phyloP scores from a whole-genome alignment of 2,888 invertebrate genomes.

The Elaeidobius kamerunicus region DNA sequence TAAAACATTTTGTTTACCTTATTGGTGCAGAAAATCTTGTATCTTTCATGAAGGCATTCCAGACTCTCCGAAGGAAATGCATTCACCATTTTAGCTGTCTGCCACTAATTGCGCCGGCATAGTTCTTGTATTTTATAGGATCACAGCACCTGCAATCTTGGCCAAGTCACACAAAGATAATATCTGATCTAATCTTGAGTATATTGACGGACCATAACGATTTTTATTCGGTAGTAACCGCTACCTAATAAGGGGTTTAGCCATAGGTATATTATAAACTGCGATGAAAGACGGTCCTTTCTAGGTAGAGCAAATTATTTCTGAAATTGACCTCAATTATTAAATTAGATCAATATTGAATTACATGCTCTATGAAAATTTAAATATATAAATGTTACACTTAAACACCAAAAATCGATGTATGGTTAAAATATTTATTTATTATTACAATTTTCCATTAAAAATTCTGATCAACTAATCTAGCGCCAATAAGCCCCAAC shows the following conservation, averaged over 20 bases:
- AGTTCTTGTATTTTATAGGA: conserved; percentile 18
- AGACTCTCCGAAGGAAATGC: conserved; percentile 8
- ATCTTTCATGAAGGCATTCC: conserved; percentile 1
- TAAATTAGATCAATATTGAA: too few species aligned
- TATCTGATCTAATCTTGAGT: conserved; percentile 7
- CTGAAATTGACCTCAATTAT: too few species aligned
- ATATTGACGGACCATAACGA: conserved; percentile 13
- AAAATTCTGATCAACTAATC: too few species aligned
- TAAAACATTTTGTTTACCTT: neutral
- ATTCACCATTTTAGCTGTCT: conserved; percentile 21
- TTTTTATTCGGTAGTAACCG: conserved; percentile 11
- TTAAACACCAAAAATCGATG: too few species aligned
- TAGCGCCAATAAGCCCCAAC: too few species aligned
- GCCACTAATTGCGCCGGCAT: conserved; percentile 23
- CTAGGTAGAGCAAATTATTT: too few species aligned
- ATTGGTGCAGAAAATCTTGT: conserved; percentile 7
- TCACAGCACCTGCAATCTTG: conserved; percentile 13
- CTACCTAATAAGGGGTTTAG: conserved; percentile 1
- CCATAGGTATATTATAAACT: too few species aligned
- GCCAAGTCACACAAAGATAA: conserved; percentile 11
- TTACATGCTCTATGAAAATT: too few species aligned
- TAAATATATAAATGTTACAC: too few species aligned
- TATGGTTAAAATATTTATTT: too few species aligned
- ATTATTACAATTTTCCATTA: too few species aligned
- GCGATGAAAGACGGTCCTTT: too few species aligned